A percentile compares a stretch with the other conserved stretches of the same genome.
phyloP scores from a whole-genome alignment of 2,797 vertebrate species.

The Gadopsis marmoratus region DNA sequence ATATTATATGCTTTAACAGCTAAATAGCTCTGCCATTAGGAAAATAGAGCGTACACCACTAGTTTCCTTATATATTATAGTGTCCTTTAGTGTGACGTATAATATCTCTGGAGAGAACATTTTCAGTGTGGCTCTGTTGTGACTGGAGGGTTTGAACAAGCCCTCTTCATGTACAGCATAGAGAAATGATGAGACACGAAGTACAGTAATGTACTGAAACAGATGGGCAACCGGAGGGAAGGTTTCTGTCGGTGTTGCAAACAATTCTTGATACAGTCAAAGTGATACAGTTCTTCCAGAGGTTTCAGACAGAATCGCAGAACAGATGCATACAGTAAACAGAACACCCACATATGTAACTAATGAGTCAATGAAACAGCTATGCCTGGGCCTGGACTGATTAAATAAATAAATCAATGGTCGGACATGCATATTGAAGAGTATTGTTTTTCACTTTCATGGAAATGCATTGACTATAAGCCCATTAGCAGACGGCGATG shows the following conservation, averaged over 20 bases:
- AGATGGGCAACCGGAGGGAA: slow-evolving; percentile 1
- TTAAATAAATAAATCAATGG: slow-evolving; percentile 27
- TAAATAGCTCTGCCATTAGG: background rate
- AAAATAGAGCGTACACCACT: background rate
- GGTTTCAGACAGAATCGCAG: slow-evolving; percentile 32
- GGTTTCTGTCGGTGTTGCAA: background rate
- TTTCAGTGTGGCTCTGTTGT: background rate
- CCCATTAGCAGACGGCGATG: no score
- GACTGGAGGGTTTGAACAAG: background rate
- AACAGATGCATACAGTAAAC: slow-evolving; percentile 53
- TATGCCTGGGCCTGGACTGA: slow-evolving; percentile 47
- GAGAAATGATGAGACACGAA: background rate
- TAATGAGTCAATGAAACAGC: slow-evolving; percentile 35
- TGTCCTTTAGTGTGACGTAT: background rate
- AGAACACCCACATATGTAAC: slow-evolving; percentile 51
- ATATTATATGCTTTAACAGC: background rate
- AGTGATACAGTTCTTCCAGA: background rate
- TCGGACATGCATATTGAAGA: background rate
- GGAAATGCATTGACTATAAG: no score
- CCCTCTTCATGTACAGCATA: background rate
- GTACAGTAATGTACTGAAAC: background rate
- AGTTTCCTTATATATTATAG: background rate
- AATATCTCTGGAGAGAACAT: background rate
- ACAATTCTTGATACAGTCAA: slow-evolving; percentile 15
- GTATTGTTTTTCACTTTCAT: background rate